These are phyloP conservation scores for Sinocyclocheilus anshuiensis DNA, from an alignment of 2,113 vertebrate genomes.

Conservation along the genomic window DNA sequence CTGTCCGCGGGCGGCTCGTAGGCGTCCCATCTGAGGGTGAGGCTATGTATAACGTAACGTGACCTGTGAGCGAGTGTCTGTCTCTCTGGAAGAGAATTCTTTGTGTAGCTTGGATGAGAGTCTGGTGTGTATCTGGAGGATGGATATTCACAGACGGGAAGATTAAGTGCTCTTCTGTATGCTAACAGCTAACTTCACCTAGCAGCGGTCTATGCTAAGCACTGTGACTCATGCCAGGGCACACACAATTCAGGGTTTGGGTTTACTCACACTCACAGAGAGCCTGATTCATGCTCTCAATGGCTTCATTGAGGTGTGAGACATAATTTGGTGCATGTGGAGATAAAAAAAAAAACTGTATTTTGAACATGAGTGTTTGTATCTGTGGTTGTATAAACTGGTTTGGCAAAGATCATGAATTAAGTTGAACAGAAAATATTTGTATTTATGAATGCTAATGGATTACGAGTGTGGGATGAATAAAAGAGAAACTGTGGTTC, in stretches of 20 bases:
- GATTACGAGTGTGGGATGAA: background rate
- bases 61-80: background rate
- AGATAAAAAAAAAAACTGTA: background rate
- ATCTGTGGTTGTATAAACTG: background rate
- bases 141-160: background rate
- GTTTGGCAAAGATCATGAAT: background rate
- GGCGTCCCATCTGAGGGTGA: background rate
- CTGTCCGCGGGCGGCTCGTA: background rate
- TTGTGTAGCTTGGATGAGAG: background rate
- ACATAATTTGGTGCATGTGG: background rate
- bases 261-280: background rate
- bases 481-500: background rate
- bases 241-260: background rate
- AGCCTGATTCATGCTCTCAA: background rate
- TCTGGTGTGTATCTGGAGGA: constrained; percentile 10
- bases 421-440: background rate
- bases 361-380: background rate
- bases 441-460: background rate
- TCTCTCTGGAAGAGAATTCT: constrained; percentile 6
- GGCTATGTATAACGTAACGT: background rate
- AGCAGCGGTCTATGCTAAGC: background rate
- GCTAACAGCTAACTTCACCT: constrained; percentile 20
- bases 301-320: constrained; percentile 1
- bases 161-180: constrained; percentile 22
- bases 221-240: constrained; percentile 1